These are phyloP conservation scores for Odocoileus virginianus DNA, from an alignment of 2,113 vertebrate genomes.

Conservation along the genomic window DNA sequence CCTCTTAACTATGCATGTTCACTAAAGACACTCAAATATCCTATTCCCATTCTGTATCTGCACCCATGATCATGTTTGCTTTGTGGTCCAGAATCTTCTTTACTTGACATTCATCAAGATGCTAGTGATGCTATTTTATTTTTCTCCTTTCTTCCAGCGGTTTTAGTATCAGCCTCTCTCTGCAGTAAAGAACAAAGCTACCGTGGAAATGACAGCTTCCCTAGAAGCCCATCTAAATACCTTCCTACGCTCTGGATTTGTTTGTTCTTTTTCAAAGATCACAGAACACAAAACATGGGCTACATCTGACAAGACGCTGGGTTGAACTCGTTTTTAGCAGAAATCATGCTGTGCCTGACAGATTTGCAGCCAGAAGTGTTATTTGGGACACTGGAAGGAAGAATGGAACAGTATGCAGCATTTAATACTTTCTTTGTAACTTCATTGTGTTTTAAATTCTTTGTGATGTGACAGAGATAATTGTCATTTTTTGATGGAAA, in stretches of 20 bases:
- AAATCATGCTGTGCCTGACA: slow-evolving; percentile 14
- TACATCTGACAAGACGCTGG: slow-evolving; percentile 34
- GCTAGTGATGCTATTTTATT: slow-evolving; percentile 13
- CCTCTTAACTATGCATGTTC: not conserved
- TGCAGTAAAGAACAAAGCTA: slow-evolving; percentile 41
- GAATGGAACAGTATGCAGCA: not conserved
- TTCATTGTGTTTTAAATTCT: not conserved
- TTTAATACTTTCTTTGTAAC: not conserved
- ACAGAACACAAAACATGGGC: slow-evolving; percentile 43
- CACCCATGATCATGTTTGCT: not conserved
- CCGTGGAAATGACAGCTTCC: slow-evolving; percentile 47
- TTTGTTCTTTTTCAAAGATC: slow-evolving; percentile 66
- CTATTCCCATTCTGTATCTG: not conserved
- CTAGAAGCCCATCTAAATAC: slow-evolving; percentile 47
- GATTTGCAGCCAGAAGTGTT: not conserved
- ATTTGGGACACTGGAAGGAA: not conserved
- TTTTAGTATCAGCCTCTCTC: slow-evolving; percentile 18
- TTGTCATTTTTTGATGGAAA: not conserved
- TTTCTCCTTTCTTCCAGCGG: not conserved
- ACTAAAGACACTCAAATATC: not conserved
- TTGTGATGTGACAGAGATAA: not conserved
- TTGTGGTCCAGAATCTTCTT: not conserved
- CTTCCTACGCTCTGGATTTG: not conserved
- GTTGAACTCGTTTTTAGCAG: slow-evolving; percentile 25
- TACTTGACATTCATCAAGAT: slow-evolving; percentile 16